phyloP scores from a whole-genome alignment of 1,140 invertebrate genomes.

The Cryptotermes secundus region DNA sequence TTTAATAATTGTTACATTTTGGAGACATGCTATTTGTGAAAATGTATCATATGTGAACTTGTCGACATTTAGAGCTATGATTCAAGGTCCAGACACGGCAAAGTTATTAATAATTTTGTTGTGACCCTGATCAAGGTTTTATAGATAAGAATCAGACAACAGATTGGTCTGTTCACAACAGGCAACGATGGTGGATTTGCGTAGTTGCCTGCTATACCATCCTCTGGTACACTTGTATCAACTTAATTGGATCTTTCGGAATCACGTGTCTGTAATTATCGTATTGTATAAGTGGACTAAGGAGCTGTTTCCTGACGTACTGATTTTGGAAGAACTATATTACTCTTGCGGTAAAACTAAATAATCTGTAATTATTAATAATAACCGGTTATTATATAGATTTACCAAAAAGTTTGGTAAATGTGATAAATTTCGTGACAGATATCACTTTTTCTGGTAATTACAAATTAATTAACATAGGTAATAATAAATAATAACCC shows the following conservation, averaged over 20 bases:
- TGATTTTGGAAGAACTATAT: not conserved
- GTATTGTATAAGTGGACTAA: not conserved
- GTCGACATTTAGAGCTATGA: not conserved
- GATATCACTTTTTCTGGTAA: too few species aligned
- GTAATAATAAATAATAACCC: too few species aligned
- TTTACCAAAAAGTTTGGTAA: too few species aligned
- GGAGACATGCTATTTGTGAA: not conserved
- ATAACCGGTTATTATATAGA: too few species aligned
- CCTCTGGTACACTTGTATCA: not conserved
- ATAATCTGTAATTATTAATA: too few species aligned
- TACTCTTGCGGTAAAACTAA: too few species aligned
- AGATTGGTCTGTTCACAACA: not conserved
- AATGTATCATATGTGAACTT: not conserved
- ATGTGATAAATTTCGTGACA: too few species aligned
- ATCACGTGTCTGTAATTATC: not conserved
- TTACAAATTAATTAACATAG: too few species aligned
- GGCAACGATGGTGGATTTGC: not conserved
- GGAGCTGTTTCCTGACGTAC: not conserved
- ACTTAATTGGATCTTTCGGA: not conserved
- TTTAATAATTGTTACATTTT: too few species aligned
- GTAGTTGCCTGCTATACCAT: not conserved
- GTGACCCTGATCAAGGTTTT: not conserved
- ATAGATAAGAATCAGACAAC: not conserved
- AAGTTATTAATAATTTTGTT: conserved; percentile 3
- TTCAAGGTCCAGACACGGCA: not conserved